These are phyloP conservation scores for Exephanes ischioxanthus DNA, from an alignment of 2,888 invertebrate species.

Conservation along the genomic window DNA sequence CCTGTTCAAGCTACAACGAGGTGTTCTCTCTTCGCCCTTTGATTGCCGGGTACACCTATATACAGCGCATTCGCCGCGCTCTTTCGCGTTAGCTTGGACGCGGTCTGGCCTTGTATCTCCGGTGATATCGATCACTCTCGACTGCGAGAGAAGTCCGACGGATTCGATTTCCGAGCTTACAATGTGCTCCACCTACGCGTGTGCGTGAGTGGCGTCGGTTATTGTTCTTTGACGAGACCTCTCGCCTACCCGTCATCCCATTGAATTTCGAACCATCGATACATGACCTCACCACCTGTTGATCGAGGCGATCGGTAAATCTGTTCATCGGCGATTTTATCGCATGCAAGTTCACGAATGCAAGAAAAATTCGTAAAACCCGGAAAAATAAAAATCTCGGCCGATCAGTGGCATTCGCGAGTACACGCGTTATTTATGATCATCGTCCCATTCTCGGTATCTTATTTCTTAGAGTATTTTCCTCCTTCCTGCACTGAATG, in stretches of 20 bases:
- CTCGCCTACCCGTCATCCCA: conserved; percentile 10
- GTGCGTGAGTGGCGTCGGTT: conserved; percentile 16
- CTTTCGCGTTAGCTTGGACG: conserved; percentile 58
- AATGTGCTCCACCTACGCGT: conserved; percentile 31
- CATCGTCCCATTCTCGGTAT: conserved; percentile 74
- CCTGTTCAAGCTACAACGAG: conserved; percentile 50
- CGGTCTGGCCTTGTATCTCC: conserved; percentile 57
- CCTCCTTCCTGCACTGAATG: conserved; percentile 39
- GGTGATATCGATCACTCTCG: conserved; percentile 67
- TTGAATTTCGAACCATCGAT: background rate
- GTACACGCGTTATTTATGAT: conserved; percentile 80
- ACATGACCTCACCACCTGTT: background rate
- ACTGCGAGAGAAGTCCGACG: conserved; percentile 38
- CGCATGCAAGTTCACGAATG: conserved; percentile 10
- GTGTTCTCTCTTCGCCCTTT: conserved; percentile 67
- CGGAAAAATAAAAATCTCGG: conserved; percentile 17
- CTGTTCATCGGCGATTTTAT: background rate
- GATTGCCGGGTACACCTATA: conserved; percentile 61
- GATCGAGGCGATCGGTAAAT: conserved; percentile 1
- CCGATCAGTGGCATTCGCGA: conserved; percentile 78
- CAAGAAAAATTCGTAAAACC: conserved; percentile 10
- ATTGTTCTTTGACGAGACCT: conserved; percentile 43
- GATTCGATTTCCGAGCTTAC: conserved; percentile 56
- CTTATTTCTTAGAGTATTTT: conserved; percentile 46
- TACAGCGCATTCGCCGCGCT: conserved; percentile 49